Evolutionary conservation across 2,113 vertebrate species (phyloP), one percentile per base, ranked within the genome.

Genomic region (Leptodactylus fuscus): DNA sequence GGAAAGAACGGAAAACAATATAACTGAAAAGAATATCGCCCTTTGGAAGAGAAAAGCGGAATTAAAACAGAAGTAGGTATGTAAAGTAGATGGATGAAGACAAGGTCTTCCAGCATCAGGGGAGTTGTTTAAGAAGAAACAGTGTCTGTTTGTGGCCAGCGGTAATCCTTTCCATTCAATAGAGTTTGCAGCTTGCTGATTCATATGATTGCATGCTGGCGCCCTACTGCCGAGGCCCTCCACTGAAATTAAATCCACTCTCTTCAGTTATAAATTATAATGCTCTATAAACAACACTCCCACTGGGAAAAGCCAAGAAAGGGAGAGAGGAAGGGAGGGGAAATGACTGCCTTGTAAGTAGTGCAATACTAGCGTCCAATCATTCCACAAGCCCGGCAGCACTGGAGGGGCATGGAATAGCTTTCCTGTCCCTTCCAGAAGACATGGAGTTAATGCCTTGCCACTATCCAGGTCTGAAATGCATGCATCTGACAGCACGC

Each of bases 221-320:
- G 97, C 96, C 97, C 97, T 95, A 95, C 96, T 97, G 97, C 96
- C 96, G 95, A 97, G 96, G 94, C 96, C 96, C 95, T 94, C 94
- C 95, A 89, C 95, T 97, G 96, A 98, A 98, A 98, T 98, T 97
- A 98, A 98, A 98, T 98, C 97, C 97, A 97, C 96, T 97, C 96
- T 97, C 95, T 96, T 97, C 96, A 96, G 96, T 97, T 98, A 98
- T 98, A 97, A 98, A 98, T 98, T 98, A 98, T 96, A 97, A 97
- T 97, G 96, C 96, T 98, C 96, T 96, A 97, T 97, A 98, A 97
- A 98, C 97, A 97, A 97, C 97, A 97, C 96, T 96, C 96, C 96
- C 96, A 96, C 94, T 93, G 94, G 96, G 96, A 94, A 95, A 89
- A 65, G 88, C 32, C 62, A 85, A 92, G 92, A 91, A 88, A 90